Conservation (phyloP, 1,140 invertebrate species). For the Drosophila nasuta region DNA sequence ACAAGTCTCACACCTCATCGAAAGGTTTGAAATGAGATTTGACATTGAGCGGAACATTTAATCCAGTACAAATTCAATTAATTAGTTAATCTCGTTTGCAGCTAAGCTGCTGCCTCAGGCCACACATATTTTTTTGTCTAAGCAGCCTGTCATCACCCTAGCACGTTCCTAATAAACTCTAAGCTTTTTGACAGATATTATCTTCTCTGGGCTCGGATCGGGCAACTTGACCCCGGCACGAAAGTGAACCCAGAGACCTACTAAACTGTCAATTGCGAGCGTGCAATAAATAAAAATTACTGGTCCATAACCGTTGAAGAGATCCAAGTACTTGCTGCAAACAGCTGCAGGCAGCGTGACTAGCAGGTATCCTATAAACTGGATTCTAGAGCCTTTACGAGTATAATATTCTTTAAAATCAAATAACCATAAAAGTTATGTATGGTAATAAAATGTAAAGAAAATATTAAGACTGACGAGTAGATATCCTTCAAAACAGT, state of each 20-base stretch:
- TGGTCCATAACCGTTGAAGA: slow-evolving; percentile 70
- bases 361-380: slow-evolving; percentile 1
- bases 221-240: slow-evolving; percentile 21
- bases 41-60: background rate
- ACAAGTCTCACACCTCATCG: background rate
- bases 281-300: slow-evolving; percentile 80
- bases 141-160: slow-evolving; percentile 11
- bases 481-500: too few relatives aligned
- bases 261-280: slow-evolving; percentile 74
- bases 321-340: slow-evolving; percentile 15
- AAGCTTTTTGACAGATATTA: slow-evolving; percentile 60
- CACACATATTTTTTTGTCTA: slow-evolving; percentile 2
- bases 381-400: background rate
- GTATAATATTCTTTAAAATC: too few relatives aligned
- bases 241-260: slow-evolving; percentile 42
- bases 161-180: slow-evolving; percentile 46
- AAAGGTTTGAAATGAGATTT: slow-evolving; percentile 7
- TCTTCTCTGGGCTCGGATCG: slow-evolving; percentile 10
- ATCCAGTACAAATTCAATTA: slow-evolving; percentile 26
- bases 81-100: slow-evolving; percentile 29
- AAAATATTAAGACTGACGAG: too few relatives aligned
- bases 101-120: slow-evolving; percentile 13
- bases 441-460: too few relatives aligned
- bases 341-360: background rate
- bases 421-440: too few relatives aligned